Evolutionary conservation across 2,888 invertebrate species (phyloP).

Genomic region (Trichogramma dendrolimi): DNA sequence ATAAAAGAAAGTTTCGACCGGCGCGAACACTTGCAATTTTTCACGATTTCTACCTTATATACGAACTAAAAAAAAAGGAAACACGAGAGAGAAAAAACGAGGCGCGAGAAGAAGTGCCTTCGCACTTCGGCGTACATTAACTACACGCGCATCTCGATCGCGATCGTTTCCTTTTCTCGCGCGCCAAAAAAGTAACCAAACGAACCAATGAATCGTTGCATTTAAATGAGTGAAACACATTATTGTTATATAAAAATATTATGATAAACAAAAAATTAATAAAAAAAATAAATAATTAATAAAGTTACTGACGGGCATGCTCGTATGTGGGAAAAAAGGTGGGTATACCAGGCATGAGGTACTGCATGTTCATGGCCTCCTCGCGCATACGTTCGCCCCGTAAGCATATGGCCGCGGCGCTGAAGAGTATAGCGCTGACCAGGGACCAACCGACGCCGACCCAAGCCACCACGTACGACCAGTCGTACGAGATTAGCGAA

Average conservation of each 20-base stretch:
- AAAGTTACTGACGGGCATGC: constrained; percentile 20
- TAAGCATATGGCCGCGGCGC: constrained; percentile 90
- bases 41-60: too few relatives aligned
- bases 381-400: constrained; percentile 90
- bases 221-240: background rate
- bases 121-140: too few relatives aligned
- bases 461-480: constrained; percentile 97
- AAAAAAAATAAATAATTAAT: background rate
- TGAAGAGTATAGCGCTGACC: constrained; percentile 86
- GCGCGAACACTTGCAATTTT: too few relatives aligned
- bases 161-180: too few relatives aligned
- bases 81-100: too few relatives aligned
- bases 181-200: too few relatives aligned
- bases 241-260: background rate
- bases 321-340: too few relatives aligned
- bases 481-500: constrained; percentile 84
- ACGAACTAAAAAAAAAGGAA: too few relatives aligned
- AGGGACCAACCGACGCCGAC: constrained; percentile 90
- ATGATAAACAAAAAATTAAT: background rate
- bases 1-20: too few relatives aligned
- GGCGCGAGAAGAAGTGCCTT: too few relatives aligned
- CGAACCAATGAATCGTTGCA: too few relatives aligned
- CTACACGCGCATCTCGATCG: too few relatives aligned
- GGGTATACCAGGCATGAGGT: constrained; percentile 86
- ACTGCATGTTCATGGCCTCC: constrained; percentile 95